phyloP scores from a whole-genome alignment of 53 echinoderm and acorn worm genomes.

The Crossaster papposus region DNA sequence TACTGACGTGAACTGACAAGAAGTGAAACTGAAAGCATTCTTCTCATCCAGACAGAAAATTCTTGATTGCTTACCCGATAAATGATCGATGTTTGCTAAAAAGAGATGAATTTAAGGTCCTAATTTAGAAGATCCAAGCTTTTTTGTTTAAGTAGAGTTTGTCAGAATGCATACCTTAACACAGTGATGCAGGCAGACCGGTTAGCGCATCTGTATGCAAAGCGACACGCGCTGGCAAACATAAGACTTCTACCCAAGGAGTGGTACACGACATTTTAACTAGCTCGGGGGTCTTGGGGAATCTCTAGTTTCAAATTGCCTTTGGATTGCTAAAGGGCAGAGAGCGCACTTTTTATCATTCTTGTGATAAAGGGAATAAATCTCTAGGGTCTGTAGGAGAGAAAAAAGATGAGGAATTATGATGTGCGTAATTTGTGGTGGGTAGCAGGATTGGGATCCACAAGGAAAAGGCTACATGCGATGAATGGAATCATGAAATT shows the following conservation, averaged over 20 bases:
- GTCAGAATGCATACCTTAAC: conserved; percentile 6
- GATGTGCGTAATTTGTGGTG: conserved; percentile 33
- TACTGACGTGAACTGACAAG: background rate
- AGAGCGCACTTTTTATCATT: background rate
- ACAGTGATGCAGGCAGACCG: background rate
- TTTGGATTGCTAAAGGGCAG: conserved; percentile 23
- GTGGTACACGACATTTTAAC: conserved; percentile 51
- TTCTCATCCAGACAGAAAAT: background rate
- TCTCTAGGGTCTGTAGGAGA: background rate
- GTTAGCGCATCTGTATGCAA: conserved; percentile 37
- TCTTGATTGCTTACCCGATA: background rate
- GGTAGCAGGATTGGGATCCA: background rate
- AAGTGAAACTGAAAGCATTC: background rate
- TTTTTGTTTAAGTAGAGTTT: background rate
- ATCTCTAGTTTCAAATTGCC: conserved; percentile 50
- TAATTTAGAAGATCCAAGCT: background rate
- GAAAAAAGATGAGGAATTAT: background rate
- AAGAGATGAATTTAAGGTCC: background rate
- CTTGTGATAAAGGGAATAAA: conserved; percentile 22
- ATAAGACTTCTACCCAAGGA: conserved; percentile 41
- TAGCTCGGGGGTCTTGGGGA: conserved; percentile 50
- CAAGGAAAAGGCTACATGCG: background rate
- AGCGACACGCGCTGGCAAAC: background rate
- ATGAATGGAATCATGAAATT: background rate
- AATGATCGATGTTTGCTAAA: background rate